These are phyloP conservation scores for Axea sp. DNA, from an alignment of 2,888 invertebrate species.

Conservation along the genomic window DNA sequence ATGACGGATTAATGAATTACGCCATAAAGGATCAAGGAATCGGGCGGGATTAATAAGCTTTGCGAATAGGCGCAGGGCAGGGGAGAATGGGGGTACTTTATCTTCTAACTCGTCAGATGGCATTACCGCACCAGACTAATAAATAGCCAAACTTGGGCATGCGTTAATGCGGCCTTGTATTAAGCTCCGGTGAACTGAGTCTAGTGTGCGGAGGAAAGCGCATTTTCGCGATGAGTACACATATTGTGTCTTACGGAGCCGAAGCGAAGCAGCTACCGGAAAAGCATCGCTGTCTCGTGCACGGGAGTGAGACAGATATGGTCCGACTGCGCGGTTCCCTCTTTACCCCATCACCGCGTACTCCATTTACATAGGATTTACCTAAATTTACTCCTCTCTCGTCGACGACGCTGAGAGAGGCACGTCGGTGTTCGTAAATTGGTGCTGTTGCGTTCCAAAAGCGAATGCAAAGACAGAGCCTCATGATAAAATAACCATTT, in stretches of 20 bases:
- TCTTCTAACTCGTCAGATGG: conserved; percentile 70
- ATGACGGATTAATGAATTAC: conserved; percentile 16
- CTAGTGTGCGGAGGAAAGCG: conserved; percentile 23
- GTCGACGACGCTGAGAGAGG: conserved; percentile 46
- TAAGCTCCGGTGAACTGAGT: conserved; percentile 62
- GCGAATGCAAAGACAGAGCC: conserved; percentile 54
- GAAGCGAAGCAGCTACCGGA: conserved; percentile 42
- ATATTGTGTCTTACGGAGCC: conserved; percentile 61
- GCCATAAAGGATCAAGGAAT: conserved; percentile 25
- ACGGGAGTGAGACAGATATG: conserved; percentile 25
- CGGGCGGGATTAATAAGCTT: conserved; percentile 41
- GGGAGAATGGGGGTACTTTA: conserved; percentile 53
- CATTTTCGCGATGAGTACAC: conserved; percentile 61
- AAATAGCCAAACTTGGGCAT: conserved; percentile 75
- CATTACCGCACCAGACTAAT: conserved; percentile 69
- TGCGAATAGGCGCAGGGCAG: background rate
- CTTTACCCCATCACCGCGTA: conserved; percentile 2
- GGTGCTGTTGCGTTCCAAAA: conserved; percentile 56
- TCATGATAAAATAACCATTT: conserved; percentile 62
- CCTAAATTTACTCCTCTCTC: conserved; percentile 61
- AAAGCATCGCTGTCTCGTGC: conserved; percentile 39
- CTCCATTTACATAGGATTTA: conserved; percentile 64
- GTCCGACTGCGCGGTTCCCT: conserved; percentile 2
- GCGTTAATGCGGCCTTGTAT: conserved; percentile 73
- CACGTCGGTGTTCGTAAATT: conserved; percentile 61